These are phyloP conservation scores for Clunio marinus DNA, from an alignment of 2,888 invertebrate species.

Conservation along the genomic window DNA sequence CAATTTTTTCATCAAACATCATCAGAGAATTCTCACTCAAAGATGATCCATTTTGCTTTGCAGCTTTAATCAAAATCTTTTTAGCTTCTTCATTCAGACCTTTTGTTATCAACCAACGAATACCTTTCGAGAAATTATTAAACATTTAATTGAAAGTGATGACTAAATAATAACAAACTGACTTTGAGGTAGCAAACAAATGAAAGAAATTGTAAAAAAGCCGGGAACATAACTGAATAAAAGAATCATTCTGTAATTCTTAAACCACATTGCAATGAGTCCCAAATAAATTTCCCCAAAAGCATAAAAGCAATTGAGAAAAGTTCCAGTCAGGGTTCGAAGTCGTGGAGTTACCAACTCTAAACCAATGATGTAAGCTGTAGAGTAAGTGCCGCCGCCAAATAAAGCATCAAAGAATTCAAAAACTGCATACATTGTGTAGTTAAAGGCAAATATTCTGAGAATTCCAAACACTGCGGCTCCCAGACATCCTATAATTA, in stretches of 20 bases:
- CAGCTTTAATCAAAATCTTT: constrained; percentile 58
- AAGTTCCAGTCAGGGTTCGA: constrained; percentile 66
- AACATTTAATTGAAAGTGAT: not conserved
- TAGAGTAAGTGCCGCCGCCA: constrained; percentile 66
- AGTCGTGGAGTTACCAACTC: constrained; percentile 72
- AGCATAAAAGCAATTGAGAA: constrained; percentile 67
- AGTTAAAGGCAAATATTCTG: constrained; percentile 65
- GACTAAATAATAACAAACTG: not conserved
- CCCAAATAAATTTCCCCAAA: constrained; percentile 66
- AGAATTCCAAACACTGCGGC: constrained; percentile 63
- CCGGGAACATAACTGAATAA: constrained; percentile 64
- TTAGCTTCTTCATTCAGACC: constrained; percentile 57
- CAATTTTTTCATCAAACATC: constrained; percentile 41
- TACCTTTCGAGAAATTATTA: constrained; percentile 46
- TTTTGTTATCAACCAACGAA: constrained; percentile 69
- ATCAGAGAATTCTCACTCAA: constrained; percentile 44
- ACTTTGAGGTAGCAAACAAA: constrained; percentile 65
- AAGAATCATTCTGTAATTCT: constrained; percentile 65
- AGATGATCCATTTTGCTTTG: constrained; percentile 56
- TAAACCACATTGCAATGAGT: constrained; percentile 61
- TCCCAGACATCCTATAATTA: constrained; percentile 55
- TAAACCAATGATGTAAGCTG: constrained; percentile 69
- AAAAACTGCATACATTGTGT: constrained; percentile 63
- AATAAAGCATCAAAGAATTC: constrained; percentile 69
- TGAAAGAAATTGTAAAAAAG: constrained; percentile 62